Conservation (phyloP, 1,140 invertebrate species). For the Heliconius hewitsoni region DNA sequence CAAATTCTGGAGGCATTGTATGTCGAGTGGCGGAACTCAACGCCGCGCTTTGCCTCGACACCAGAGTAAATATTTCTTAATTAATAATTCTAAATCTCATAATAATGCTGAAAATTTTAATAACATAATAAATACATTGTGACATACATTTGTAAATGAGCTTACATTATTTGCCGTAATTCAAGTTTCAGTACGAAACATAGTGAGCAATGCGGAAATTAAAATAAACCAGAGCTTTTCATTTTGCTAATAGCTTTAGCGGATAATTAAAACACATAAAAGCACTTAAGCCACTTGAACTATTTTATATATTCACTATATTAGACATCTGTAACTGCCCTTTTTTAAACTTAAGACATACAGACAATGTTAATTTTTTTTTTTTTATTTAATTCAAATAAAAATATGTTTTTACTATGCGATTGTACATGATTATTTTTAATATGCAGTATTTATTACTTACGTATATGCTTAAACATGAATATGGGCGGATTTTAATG, state of each 20-base stretch:
- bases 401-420: neutral
- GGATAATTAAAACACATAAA: neutral
- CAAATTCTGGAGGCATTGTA: no score
- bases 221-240: constrained; percentile 8
- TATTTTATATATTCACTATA: neutral
- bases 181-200: neutral
- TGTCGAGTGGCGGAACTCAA: no score
- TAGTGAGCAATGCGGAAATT: constrained; percentile 4
- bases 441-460: no score
- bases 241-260: neutral
- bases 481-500: no score
- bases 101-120: no score
- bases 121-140: no score
- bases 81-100: no score
- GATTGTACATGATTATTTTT: no score
- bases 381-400: neutral
- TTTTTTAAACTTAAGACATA: neutral
- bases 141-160: neutral
- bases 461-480: no score
- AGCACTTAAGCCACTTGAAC: neutral
- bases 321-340: neutral
- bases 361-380: neutral
- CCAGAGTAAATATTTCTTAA: no score
- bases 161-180: neutral
- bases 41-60: no score